These are phyloP conservation scores for Bagarius yarrelli DNA, from an alignment of 2,113 vertebrate species.

Conservation along the genomic window DNA sequence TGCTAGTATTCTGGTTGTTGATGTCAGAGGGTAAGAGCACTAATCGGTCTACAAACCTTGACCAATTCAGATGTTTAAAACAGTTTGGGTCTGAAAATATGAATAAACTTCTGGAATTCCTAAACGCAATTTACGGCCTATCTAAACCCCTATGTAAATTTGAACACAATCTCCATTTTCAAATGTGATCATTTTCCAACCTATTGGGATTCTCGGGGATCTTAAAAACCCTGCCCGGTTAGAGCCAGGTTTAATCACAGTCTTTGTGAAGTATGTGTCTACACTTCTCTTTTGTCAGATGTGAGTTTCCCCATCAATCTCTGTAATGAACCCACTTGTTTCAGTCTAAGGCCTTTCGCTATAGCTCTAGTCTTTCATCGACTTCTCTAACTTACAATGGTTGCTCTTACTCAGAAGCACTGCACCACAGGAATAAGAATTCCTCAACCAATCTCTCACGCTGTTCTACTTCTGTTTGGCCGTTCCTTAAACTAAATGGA, in stretches of 20 bases:
- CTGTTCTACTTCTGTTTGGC: background rate
- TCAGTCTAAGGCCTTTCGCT: background rate
- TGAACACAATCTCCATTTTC: background rate
- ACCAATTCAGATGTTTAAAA: background rate
- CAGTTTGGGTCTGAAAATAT: background rate
- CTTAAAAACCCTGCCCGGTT: background rate
- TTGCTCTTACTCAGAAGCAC: background rate
- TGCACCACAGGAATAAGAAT: background rate
- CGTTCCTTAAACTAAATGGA: background rate
- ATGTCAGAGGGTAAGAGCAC: background rate
- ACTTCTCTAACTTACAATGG: background rate
- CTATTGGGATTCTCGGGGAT: background rate
- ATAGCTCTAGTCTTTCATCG: background rate
- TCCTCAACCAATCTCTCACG: background rate
- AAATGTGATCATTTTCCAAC: background rate
- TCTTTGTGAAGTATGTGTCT: background rate
- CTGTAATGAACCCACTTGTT: constrained; percentile 10
- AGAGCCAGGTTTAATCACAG: background rate
- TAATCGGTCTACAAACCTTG: background rate
- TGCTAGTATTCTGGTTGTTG: background rate
- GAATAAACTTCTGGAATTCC: background rate
- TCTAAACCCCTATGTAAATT: too few species aligned
- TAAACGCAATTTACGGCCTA: too few species aligned
- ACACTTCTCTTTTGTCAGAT: constrained; percentile 17
- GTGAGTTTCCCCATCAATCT: constrained; percentile 23